Base-by-base conservation (phyloP, 35 echinoderm and acorn worm genomes). In the Anneissia japonica region DNA sequence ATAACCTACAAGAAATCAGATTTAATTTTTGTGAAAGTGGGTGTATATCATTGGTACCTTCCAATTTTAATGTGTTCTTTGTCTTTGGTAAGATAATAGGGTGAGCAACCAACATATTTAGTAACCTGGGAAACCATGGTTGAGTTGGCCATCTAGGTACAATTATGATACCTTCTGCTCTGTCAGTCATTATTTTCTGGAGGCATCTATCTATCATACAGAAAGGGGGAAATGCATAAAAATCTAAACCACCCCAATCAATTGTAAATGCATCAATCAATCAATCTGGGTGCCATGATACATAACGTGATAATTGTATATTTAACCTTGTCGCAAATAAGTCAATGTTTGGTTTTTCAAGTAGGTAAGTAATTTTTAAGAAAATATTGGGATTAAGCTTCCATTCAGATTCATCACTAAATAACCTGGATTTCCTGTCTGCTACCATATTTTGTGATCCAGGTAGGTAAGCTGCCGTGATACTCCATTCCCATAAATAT, bases 191-290 rank as follows among this genome's bases (percentile, higher is more conserved):
- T 36, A 81, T 73, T 88, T 79, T 88, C 36, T 81, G 76, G n/a
- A 81, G 78, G 6, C 76, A 29, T 13, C 78, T 35, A 11, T 34
- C 51, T 21, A 88, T 88, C 23, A 82, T 9, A 37, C 79, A 82
- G 38, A 88, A 82, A 31, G 87, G 87, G 34, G 87, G 85, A 56
- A 87, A 87, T 1, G 74, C 74, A 87, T 87, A 87, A 29, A 75
- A 77, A 80, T n/a, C n/a, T n/a, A n/a, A n/a, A n/a, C n/a, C n/a
- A n/a, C n/a, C n/a, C n/a, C n/a, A n/a, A n/a, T n/a, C n/a, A n/a
- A n/a, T n/a, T n/a, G n/a, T n/a, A 74, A 74, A 73, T 85, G 35
- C 30, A 12, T 0, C 28, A 73, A 5, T 64, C 83, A 85, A 85
- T 85, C 36, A 30, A 85, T 45, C 82, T 30, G 82, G 82, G 31